phyloP scores from a whole-genome alignment of 2,113 vertebrate species.

The Gymnobelideus leadbeateri region DNA sequence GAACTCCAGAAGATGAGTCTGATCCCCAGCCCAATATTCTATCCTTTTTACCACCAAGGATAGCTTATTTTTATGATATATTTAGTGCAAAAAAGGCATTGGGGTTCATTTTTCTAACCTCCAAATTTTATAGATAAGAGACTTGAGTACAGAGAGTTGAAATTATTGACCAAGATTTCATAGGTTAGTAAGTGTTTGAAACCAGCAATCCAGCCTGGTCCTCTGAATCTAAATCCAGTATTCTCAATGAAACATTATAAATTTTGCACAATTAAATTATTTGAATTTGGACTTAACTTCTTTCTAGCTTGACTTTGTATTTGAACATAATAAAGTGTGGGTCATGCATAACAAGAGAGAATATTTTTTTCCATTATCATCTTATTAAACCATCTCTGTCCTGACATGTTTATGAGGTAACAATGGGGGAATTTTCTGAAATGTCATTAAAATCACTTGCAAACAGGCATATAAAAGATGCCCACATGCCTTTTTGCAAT shows the following conservation, averaged over 20 bases:
- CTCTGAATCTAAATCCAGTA: not conserved
- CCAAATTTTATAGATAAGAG: not conserved
- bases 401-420: not conserved
- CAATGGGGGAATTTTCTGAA: not conserved
- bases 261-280: not conserved
- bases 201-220: not conserved
- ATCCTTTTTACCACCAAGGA: no score
- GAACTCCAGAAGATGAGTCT: no score
- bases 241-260: not conserved
- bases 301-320: not conserved
- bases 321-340: not conserved
- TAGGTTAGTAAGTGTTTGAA: not conserved
- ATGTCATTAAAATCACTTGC: not conserved
- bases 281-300: not conserved
- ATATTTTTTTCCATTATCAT: not conserved
- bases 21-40: no score
- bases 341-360: not conserved
- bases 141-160: not conserved
- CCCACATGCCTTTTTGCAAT: not conserved
- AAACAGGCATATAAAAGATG: not conserved
- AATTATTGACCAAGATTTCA: not conserved
- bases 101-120: not conserved
- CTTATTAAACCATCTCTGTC: not conserved
- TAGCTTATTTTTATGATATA: not conserved
- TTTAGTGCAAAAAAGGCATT: not conserved